Evolutionary conservation across 2,888 invertebrate genomes (phyloP).

Genomic region (Allygus modestus): DNA sequence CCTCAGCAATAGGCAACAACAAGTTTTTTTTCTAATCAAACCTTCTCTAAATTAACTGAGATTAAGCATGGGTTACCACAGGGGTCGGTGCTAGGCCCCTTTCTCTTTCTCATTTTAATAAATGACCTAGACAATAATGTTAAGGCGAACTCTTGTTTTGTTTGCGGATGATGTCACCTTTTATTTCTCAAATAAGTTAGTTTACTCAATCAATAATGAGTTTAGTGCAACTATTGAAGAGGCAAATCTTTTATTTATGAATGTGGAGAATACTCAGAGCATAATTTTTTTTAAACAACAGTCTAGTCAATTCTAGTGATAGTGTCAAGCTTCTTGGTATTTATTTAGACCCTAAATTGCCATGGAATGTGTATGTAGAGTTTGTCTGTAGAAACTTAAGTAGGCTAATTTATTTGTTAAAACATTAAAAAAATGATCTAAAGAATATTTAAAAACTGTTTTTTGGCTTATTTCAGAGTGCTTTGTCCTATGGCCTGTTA

Average conservation of each 20-base stretch:
- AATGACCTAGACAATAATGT: slow-evolving; percentile 7
- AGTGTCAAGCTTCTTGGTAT: slow-evolving; percentile 18
- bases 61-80: slow-evolving; percentile 49
- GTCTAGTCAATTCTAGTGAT: background rate
- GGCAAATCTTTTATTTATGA: slow-evolving; percentile 1
- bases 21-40: background rate
- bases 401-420: background rate
- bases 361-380: slow-evolving; percentile 23
- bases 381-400: background rate
- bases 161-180: slow-evolving; percentile 11
- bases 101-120: background rate
- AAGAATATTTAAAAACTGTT: background rate
- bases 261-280: slow-evolving; percentile 8
- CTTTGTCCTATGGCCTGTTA: slow-evolving; percentile 17
- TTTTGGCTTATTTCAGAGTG: slow-evolving; percentile 7
- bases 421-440: background rate
- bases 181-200: background rate
- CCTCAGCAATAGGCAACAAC: slow-evolving; percentile 52
- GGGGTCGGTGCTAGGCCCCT: slow-evolving; percentile 39
- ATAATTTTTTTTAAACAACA: slow-evolving; percentile 9
- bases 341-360: background rate
- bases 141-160: background rate
- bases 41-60: background rate
- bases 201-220: background rate
- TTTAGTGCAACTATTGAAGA: background rate